These are phyloP conservation scores for Cremastinae sp. DNA, from an alignment of 2,888 invertebrate species.

Conservation along the genomic window DNA sequence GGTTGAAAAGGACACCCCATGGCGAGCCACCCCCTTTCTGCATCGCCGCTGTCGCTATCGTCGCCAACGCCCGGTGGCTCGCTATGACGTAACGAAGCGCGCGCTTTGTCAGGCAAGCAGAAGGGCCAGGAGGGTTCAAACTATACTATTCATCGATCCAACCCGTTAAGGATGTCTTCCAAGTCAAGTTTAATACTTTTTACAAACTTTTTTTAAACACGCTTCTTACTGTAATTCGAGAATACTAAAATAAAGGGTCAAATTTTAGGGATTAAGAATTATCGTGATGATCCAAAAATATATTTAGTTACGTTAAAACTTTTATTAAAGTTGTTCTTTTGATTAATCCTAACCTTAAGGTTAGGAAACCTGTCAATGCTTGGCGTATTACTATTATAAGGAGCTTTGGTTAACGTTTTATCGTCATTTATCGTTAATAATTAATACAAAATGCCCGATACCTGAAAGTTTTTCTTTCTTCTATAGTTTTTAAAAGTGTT, in stretches of 20 bases:
- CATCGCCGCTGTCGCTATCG: constrained; percentile 49
- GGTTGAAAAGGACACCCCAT: constrained; percentile 60
- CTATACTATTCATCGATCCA: constrained; percentile 53
- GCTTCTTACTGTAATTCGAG: not conserved
- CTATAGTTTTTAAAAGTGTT: too few species aligned
- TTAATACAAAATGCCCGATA: too few species aligned
- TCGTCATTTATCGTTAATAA: too few species aligned
- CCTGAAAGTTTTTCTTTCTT: too few species aligned
- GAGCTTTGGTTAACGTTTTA: too few species aligned
- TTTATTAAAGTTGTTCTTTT: too few species aligned
- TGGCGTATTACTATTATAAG: too few species aligned
- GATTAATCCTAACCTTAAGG: too few species aligned
- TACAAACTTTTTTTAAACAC: not conserved
- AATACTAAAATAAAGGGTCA: too few species aligned
- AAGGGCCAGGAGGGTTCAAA: constrained; percentile 60
- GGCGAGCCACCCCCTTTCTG: constrained; percentile 29
- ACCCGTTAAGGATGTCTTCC: not conserved
- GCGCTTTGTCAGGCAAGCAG: constrained; percentile 78
- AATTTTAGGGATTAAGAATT: too few species aligned
- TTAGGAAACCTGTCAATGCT: too few species aligned
- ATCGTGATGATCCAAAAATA: not conserved
- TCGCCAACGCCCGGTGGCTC: constrained; percentile 68
- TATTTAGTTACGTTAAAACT: too few species aligned
- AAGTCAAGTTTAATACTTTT: not conserved
- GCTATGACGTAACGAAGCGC: constrained; percentile 80